A percentile compares a stretch with the other conserved stretches of the same genome.
Evolutionary conservation across 2,888 invertebrate genomes (phyloP).

Genomic region (Aelia acuminata): DNA sequence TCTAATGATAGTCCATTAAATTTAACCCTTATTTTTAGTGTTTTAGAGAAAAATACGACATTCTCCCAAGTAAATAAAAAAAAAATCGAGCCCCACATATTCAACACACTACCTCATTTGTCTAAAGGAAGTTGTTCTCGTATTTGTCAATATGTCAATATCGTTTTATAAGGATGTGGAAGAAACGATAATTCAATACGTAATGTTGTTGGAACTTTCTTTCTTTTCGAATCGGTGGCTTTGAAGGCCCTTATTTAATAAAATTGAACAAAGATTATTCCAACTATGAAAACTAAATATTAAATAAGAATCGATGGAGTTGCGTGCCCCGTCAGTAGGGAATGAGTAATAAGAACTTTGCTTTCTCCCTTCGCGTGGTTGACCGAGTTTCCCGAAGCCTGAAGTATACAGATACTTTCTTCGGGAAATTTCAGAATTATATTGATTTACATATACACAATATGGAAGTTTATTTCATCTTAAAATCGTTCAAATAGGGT

Average conservation of each 20-base stretch:
- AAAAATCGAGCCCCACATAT: background rate
- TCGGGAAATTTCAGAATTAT: background rate
- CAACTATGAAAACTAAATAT: slow-evolving; percentile 16
- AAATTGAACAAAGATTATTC: background rate
- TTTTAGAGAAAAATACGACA: too few species aligned
- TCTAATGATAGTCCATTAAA: too few species aligned
- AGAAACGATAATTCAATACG: background rate
- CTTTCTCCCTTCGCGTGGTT: background rate
- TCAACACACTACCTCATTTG: background rate
- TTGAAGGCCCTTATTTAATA: background rate
- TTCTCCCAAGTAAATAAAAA: background rate
- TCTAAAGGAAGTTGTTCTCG: too few species aligned
- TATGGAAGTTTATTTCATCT: background rate
- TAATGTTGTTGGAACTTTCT: background rate
- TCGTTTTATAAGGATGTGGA: background rate
- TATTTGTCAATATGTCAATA: too few species aligned
- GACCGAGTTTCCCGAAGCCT: background rate
- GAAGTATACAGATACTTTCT: background rate
- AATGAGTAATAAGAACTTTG: background rate
- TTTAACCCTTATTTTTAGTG: too few species aligned
- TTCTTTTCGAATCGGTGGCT: background rate
- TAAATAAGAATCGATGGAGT: slow-evolving; percentile 10
- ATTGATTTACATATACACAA: too few species aligned
- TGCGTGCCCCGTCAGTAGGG: background rate
- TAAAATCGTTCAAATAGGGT: background rate